Base-by-base conservation (phyloP, 2,113 vertebrate species). In the Mobula hypostoma region DNA sequence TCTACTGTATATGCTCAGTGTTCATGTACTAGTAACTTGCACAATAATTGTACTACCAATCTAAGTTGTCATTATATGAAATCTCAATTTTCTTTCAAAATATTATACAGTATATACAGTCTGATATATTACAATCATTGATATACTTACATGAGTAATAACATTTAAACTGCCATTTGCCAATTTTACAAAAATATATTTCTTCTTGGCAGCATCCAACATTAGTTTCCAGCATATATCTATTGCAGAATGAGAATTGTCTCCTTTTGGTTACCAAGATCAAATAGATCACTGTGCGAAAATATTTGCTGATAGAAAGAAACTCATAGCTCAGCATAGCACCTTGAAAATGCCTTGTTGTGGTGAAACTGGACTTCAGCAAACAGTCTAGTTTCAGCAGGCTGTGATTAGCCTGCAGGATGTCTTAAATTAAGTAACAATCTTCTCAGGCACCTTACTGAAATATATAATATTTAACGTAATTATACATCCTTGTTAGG, bases 231-330 rank as follows among this genome's bases (percentile, higher is more conserved):
- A 85, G 61, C 15, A 15, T 6, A 66, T 90, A 12, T 68, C n/a
- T 90, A 87, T 24, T 88, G 24, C 12, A 88, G 27, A 29, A 1
- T 88, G 58, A n/a, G 48, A 5, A 85, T 85, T 61, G 24, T 63
- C 83, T 90, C 27, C 21, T 8, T 56, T 68, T 29, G 63, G 14
- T 90, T n/a, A 66, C 63, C 61, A 19, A 66, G 85, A 68, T 66
- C 61, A 66, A 66, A 90, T 90, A 29, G 61, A 66, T 90, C 32
- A n/a, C n/a, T 90, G n/a, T 90, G 27, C 7, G n/a, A 66, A 68
- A 66, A 36, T 68, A 90, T 61, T 90, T 90, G 61, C 85, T 68
- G 85, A 90, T 29, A 63, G 85, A 90, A 90, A 90, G 14, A 12
- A 90, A 90, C 19, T 90, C 17, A 66, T 66, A 9, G 58, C 83